These are phyloP conservation scores for Lynx canadensis DNA, from an alignment of 2,113 vertebrate genomes.

Conservation along the genomic window DNA sequence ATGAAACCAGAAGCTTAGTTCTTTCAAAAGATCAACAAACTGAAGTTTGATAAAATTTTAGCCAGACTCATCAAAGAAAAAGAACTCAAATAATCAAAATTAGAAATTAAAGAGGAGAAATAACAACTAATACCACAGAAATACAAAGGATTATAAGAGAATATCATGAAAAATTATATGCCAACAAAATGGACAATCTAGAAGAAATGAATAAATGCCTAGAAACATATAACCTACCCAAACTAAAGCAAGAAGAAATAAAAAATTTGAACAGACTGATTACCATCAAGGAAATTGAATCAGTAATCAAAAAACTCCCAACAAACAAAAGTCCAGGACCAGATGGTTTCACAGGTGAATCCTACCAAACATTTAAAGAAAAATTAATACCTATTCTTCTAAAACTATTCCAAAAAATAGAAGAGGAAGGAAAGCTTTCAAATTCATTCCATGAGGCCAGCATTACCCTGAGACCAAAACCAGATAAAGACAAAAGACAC, in stretches of 20 bases:
- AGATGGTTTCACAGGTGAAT: not conserved
- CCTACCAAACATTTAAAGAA: not conserved
- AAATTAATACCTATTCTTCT: not conserved
- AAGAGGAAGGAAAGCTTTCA: not conserved
- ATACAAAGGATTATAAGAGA: not conserved
- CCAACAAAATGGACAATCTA: not conserved
- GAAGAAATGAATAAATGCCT: not conserved
- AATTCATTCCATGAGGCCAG: not conserved
- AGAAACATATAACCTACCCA: not conserved
- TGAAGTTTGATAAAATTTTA: no score
- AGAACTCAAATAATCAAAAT: no score
- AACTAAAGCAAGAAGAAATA: not conserved
- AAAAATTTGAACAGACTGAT: not conserved
- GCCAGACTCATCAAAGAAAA: no score
- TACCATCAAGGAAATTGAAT: not conserved
- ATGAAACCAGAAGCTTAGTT: no score
- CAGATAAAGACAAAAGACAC: not conserved
- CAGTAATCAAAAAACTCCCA: not conserved
- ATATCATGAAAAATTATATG: not conserved
- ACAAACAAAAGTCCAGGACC: not conserved
- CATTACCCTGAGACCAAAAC: not conserved
- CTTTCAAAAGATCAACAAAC: no score
- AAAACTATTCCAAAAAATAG: not conserved
- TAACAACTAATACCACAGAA: not conserved
- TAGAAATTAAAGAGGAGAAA: no score